Conservation (phyloP, 2,888 invertebrate genomes). For the Chrysopilus asiliformis region DNA sequence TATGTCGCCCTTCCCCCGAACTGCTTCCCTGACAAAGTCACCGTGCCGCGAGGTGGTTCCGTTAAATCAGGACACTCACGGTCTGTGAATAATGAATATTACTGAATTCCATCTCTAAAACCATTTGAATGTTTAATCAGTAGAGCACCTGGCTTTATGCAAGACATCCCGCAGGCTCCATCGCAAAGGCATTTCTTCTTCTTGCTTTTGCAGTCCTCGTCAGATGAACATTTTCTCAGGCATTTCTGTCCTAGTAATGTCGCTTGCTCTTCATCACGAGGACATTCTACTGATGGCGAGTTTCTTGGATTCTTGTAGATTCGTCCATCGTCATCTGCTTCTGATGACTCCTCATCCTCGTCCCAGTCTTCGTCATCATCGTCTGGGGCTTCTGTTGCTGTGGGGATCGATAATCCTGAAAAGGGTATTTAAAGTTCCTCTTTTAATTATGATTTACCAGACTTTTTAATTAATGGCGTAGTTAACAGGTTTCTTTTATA, state of each 20-base stretch:
- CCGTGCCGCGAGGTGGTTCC: slow-evolving; percentile 63
- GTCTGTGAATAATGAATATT: slow-evolving; percentile 40
- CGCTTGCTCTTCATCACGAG: slow-evolving; percentile 75
- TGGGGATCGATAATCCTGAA: slow-evolving; percentile 16
- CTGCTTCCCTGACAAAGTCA: slow-evolving; percentile 59
- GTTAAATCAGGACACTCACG: slow-evolving; percentile 74
- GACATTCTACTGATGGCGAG: slow-evolving; percentile 74
- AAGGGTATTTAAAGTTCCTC: too few relatives aligned
- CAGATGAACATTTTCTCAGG: slow-evolving; percentile 80
- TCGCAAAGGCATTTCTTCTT: slow-evolving; percentile 96
- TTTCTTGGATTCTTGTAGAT: slow-evolving; percentile 81
- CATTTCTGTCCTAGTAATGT: slow-evolving; percentile 74
- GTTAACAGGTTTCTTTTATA: too few relatives aligned
- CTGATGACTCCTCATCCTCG: slow-evolving; percentile 40
- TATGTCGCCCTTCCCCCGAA: slow-evolving; percentile 74
- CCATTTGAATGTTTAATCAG: not conserved
- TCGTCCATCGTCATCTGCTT: slow-evolving; percentile 64
- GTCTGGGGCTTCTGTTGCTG: slow-evolving; percentile 26
- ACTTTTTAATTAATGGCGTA: not conserved
- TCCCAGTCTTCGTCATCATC: slow-evolving; percentile 42
- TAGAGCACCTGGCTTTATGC: slow-evolving; percentile 79
- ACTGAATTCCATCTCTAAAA: not conserved
- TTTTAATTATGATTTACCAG: not conserved
- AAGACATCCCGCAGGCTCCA: slow-evolving; percentile 92
- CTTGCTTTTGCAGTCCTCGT: slow-evolving; percentile 92